Percentiles rank a stretch among this genome's conserved stretches.
Evolutionary conservation across 1,140 invertebrate genomes (phyloP).

Genomic region (Drosophila parvula): DNA sequence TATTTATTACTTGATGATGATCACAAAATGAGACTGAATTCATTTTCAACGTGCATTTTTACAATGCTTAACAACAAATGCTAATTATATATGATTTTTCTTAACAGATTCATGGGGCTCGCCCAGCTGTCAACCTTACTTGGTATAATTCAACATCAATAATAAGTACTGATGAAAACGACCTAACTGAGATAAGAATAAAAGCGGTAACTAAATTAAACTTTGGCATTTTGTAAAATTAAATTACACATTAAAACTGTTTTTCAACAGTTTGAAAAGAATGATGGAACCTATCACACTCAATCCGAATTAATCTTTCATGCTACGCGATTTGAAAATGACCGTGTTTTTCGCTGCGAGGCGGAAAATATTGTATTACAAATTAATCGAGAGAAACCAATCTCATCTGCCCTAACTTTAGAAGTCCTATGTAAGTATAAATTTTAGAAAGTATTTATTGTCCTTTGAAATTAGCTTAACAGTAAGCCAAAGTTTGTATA

Average conservation of each 20-base stretch:
- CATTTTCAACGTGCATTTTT: too few relatives aligned
- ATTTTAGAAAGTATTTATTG: not conserved
- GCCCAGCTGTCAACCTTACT: conserved; percentile 91
- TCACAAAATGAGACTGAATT: too few relatives aligned
- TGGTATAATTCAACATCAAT: conserved; percentile 92
- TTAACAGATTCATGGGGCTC: conserved; percentile 87
- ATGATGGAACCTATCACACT: conserved; percentile 91
- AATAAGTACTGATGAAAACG: conserved; percentile 85
- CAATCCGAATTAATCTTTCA: conserved; percentile 90
- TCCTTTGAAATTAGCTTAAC: too few relatives aligned
- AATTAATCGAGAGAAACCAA: conserved; percentile 88
- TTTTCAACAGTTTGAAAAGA: conserved; percentile 64
- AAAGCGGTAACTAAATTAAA: conserved; percentile 67
- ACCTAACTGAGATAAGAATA: conserved; percentile 70
- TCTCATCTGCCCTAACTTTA: conserved; percentile 88
- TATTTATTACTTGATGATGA: too few relatives aligned
- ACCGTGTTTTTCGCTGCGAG: conserved; percentile 90
- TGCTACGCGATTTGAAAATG: conserved; percentile 92
- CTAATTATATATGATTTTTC: not conserved
- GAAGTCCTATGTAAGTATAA: conserved; percentile 92
- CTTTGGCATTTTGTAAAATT: not conserved
- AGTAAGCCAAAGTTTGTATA: too few relatives aligned
- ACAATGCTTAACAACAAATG: not conserved
- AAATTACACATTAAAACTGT: not conserved
- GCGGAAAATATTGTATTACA: conserved; percentile 92